Evolutionary conservation across 2,113 vertebrate genomes (phyloP), one percentile per base, ranked within the genome.

Genomic region (Tenrec ecaudatus): DNA sequence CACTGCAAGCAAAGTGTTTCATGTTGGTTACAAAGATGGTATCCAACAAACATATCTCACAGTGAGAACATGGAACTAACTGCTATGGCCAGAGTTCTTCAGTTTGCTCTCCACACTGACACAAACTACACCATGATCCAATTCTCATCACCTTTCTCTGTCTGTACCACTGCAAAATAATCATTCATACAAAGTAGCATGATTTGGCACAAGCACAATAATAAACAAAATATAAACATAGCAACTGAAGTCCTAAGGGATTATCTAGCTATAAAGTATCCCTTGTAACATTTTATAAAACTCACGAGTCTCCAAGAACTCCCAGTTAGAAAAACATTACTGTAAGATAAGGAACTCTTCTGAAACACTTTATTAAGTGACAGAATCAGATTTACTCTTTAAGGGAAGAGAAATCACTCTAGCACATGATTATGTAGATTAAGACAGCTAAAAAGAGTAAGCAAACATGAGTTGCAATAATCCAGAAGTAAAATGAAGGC

Each of bases 211-310:
- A 88, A 76, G 71, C 15, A 88, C 1, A 91, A 47, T 23, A 68
- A 80, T 66, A 91, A 92, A 92, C 33, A 76, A 89, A 88, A 93
- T 81, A 33, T 94, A 83, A 96, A 92, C 73, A 83, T 2, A 38
- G 78, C 40, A 88, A 93, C 83, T 80, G 6, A 86, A 88, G 43
- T 40, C 69, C 60, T 60, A 57, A 53, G 75, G 7, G 43, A 90
- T 36, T 57, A 90, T 38, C 0, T 88, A 40, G 12, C 62, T 95
- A 43, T 73, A 95, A 88, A 89, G 36, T 15, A 71, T 64, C 79
- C 19, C 68, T 90, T 90, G 31, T 83, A 23, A 82, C 73, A 53
- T 80, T 88, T 77, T 38, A 53, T 76, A 87, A 85, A 94, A 91
- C n/a, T 90, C 47, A 92, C 57, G 79, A 77, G 80, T 71, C 58